These are phyloP conservation scores for Spinus olivaceus DNA, from an alignment of 2,797 vertebrate genomes.

Conservation along the genomic window DNA sequence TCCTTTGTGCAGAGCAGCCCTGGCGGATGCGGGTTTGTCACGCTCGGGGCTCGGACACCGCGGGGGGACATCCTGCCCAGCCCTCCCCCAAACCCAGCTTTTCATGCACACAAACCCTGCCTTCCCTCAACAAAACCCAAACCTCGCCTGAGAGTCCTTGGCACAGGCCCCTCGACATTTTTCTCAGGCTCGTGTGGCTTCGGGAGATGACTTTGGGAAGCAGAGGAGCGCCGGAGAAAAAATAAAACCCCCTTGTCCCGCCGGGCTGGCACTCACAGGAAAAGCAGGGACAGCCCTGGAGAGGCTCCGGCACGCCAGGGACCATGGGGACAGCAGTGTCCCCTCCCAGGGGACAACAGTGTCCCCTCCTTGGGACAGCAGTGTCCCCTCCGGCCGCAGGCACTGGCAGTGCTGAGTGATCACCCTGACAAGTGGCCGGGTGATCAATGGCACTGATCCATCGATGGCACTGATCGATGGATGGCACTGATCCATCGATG, in stretches of 20 bases:
- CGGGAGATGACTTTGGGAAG: neutral
- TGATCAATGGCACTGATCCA: constrained; percentile 3
- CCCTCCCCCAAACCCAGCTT: neutral
- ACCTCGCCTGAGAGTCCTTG: neutral
- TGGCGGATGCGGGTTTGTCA: constrained; percentile 38
- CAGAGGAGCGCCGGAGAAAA: neutral
- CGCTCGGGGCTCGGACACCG: neutral
- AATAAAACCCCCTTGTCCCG: neutral
- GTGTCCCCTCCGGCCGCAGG: too few relatives aligned
- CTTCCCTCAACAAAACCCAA: constrained; percentile 11
- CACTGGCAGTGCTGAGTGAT: neutral
- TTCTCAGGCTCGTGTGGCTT: constrained; percentile 32
- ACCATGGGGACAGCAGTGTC: neutral
- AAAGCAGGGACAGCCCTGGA: neutral
- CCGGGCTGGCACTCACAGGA: neutral
- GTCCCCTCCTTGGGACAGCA: too few relatives aligned
- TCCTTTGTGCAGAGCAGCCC: constrained; percentile 5
- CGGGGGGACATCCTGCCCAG: neutral
- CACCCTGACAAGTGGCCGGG: neutral
- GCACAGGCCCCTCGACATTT: neutral
- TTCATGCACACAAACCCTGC: constrained; percentile 22
- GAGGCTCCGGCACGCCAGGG: neutral
- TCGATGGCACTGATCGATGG: too few relatives aligned
- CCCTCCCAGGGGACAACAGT: too few relatives aligned
- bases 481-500: too few relatives aligned